phyloP scores from a whole-genome alignment of 64 coral and sea anemone genomes.

The Montipora sp. region DNA sequence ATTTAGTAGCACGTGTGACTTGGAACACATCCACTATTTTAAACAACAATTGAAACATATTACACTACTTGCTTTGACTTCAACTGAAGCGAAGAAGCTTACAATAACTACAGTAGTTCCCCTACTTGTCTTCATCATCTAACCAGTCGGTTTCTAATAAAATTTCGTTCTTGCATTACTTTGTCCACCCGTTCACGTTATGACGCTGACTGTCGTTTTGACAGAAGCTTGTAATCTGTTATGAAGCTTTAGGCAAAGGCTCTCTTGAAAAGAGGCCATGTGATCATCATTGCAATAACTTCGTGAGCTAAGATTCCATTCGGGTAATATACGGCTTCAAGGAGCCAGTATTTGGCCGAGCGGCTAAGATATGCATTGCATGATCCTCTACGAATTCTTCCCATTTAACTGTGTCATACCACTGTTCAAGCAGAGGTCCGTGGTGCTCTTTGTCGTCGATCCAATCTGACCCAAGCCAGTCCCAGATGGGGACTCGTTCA shows the following conservation, averaged over 20 bases:
- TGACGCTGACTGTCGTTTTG: too few relatives aligned
- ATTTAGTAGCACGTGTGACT: not conserved
- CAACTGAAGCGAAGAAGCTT: not conserved
- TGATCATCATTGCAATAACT: not conserved
- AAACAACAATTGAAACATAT: not conserved
- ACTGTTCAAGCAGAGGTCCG: not conserved
- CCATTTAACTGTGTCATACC: constrained; percentile 20
- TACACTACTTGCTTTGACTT: not conserved
- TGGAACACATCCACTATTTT: not conserved
- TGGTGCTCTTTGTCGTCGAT: not conserved
- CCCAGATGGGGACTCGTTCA: constrained; percentile 23
- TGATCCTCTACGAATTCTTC: constrained; percentile 47
- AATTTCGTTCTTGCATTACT: too few relatives aligned
- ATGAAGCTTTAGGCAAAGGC: too few relatives aligned
- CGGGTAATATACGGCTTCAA: constrained; percentile 52
- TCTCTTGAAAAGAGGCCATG: too few relatives aligned
- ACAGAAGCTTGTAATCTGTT: too few relatives aligned
- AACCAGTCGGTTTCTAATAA: too few relatives aligned
- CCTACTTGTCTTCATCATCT: too few relatives aligned
- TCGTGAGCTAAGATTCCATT: not conserved
- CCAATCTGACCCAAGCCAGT: constrained; percentile 58
- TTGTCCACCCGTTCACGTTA: too few relatives aligned
- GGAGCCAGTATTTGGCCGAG: constrained; percentile 70
- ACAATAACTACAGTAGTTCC: not conserved
- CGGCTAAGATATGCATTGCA: constrained; percentile 49